Conservation (phyloP, 2,113 vertebrate species). For the Sminthopsis crassicaudata region DNA sequence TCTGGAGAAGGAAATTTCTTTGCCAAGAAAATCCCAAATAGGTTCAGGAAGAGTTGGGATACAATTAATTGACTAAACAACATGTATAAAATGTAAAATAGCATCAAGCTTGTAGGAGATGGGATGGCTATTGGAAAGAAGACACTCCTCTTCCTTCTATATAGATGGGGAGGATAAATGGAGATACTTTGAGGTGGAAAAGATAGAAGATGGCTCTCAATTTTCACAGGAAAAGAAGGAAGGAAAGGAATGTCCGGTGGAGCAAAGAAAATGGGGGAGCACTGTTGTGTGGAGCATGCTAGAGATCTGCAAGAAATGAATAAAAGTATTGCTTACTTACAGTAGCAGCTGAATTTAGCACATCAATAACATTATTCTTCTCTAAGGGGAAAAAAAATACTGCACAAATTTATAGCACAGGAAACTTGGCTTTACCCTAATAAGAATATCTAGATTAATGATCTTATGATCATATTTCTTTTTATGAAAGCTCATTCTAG, state of each 20-base stretch:
- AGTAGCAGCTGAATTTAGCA: conserved; percentile 5
- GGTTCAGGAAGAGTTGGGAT: background rate
- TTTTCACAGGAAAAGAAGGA: conserved; percentile 46
- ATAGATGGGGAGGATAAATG: background rate
- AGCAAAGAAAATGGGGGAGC: background rate
- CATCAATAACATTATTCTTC: conserved; percentile 15
- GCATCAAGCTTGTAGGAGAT: background rate
- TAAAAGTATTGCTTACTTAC: conserved; percentile 31
- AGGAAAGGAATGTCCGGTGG: background rate
- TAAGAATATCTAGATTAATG: conserved; percentile 24
- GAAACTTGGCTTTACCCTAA: conserved; percentile 21
- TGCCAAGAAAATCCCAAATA: background rate
- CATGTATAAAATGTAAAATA: background rate
- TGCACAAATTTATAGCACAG: conserved; percentile 26
- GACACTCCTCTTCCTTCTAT: background rate
- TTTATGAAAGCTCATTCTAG: conserved; percentile 20
- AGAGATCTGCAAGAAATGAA: background rate
- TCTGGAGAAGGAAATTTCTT: background rate
- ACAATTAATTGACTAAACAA: background rate
- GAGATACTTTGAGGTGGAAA: conserved; percentile 33
- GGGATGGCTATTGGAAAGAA: background rate
- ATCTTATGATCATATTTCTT: conserved; percentile 25
- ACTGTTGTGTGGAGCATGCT: background rate
- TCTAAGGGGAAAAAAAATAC: background rate
- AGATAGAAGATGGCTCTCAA: background rate